Evolutionary conservation across 2,888 invertebrate genomes (phyloP).

Genomic region (Augiades crinisus): DNA sequence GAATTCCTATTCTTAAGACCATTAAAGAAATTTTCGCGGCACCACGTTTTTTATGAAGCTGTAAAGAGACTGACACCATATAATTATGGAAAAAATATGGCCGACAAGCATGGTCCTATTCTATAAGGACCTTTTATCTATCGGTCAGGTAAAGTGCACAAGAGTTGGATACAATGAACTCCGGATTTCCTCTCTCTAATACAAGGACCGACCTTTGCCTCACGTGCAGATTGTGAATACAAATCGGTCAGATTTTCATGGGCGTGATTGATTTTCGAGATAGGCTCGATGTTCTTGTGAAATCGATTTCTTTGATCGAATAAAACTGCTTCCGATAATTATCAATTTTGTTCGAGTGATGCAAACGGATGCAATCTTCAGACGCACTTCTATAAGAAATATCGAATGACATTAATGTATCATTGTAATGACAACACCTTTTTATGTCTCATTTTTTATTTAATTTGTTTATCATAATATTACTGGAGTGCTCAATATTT

Average conservation of each 20-base stretch:
- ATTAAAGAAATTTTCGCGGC: no score
- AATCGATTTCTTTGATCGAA: constrained; percentile 49
- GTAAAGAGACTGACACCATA: constrained; percentile 54
- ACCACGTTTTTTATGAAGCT: constrained; percentile 39
- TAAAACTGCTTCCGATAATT: constrained; percentile 47
- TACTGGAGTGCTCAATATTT: no score
- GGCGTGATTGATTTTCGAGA: constrained; percentile 79
- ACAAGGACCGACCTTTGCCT: constrained; percentile 70
- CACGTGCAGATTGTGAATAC: constrained; percentile 76
- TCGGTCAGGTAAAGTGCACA: constrained; percentile 75
- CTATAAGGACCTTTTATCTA: constrained; percentile 58
- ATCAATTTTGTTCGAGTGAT: constrained; percentile 22
- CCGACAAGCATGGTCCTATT: constrained; percentile 50
- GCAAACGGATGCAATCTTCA: background rate
- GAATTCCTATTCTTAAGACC: constrained; percentile 36
- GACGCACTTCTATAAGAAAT: no score
- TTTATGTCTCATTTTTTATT: no score
- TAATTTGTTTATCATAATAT: no score
- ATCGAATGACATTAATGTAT: no score
- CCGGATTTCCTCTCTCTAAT: constrained; percentile 81
- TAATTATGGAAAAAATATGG: constrained; percentile 67
- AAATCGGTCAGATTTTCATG: constrained; percentile 69
- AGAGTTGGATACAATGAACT: constrained; percentile 68
- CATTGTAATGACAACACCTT: no score
- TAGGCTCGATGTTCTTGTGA: constrained; percentile 59